Conservation (phyloP, 2,888 invertebrate genomes). For the Drosophila antonietae region DNA sequence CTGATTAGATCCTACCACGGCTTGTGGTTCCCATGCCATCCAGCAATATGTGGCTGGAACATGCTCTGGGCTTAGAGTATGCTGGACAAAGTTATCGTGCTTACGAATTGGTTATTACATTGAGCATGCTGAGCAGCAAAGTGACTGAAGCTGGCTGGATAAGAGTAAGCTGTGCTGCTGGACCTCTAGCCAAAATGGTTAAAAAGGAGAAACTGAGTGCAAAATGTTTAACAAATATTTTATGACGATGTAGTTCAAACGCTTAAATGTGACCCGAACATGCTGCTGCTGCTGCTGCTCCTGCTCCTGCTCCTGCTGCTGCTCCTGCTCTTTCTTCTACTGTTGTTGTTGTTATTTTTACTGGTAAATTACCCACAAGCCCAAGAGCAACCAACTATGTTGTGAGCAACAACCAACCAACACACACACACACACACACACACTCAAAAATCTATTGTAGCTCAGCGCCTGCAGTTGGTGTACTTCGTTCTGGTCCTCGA, state of each 20-base stretch:
- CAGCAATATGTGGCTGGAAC: neutral
- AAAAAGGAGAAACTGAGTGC: constrained; percentile 71
- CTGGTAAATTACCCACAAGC: constrained; percentile 72
- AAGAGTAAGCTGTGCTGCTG: constrained; percentile 41
- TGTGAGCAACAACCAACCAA: constrained; percentile 31
- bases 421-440: constrained; percentile 6
- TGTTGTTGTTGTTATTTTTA: constrained; percentile 48
- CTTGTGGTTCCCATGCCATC: too few species aligned
- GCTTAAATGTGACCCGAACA: constrained; percentile 69
- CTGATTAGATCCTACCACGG: neutral
- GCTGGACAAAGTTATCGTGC: constrained; percentile 63
- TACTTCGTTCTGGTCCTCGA: neutral
- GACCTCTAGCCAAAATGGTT: constrained; percentile 71
- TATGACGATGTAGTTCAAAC: constrained; percentile 76
- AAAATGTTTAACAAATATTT: constrained; percentile 79
- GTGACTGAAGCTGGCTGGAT: neutral
- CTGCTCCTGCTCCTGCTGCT: constrained; percentile 14
- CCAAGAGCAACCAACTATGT: constrained; percentile 54
- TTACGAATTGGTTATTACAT: constrained; percentile 77
- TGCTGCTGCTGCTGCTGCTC: constrained; percentile 23
- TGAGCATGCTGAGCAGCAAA: constrained; percentile 11
- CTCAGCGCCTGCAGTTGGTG: neutral
- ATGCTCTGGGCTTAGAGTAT: neutral
- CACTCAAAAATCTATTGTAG: neutral
- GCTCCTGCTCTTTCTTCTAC: neutral